phyloP scores from a whole-genome alignment of 2,797 vertebrate species.

The Mus caroli region DNA sequence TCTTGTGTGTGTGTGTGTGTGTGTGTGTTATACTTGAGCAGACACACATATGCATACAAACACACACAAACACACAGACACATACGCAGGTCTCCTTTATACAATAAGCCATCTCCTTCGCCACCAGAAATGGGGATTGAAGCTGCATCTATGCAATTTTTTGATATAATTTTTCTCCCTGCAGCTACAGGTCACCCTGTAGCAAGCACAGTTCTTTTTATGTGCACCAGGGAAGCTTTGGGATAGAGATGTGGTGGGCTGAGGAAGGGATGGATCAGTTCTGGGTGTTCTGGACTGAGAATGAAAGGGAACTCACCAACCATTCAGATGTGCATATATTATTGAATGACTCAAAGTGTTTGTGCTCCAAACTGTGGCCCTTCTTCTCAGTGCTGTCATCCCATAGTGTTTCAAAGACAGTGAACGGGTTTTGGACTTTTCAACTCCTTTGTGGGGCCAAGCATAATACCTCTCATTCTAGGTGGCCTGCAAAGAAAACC shows the following conservation, averaged over 20 bases:
- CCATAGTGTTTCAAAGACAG: not conserved
- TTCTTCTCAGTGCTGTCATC: not conserved
- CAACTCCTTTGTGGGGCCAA: not conserved
- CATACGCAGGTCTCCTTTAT: not conserved
- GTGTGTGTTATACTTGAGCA: not conserved
- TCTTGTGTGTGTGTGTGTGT: not conserved
- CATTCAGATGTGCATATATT: not conserved
- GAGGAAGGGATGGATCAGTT: fast-evolving
- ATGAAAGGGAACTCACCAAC: not conserved
- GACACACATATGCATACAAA: fast-evolving
- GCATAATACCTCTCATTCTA: not conserved
- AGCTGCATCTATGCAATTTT: not conserved
- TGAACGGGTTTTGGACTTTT: not conserved
- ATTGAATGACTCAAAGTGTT: not conserved
- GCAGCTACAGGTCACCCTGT: not conserved
- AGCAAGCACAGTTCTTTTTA: not conserved
- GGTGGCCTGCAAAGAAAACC: not conserved
- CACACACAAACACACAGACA: not conserved
- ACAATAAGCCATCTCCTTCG: not conserved
- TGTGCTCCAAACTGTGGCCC: not conserved
- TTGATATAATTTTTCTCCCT: not conserved
- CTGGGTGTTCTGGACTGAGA: not conserved
- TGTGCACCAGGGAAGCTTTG: not conserved
- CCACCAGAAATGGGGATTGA: not conserved
- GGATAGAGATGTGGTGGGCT: not conserved